Conservation (phyloP, 2,797 vertebrate genomes). For the Cichlasoma orientale region DNA sequence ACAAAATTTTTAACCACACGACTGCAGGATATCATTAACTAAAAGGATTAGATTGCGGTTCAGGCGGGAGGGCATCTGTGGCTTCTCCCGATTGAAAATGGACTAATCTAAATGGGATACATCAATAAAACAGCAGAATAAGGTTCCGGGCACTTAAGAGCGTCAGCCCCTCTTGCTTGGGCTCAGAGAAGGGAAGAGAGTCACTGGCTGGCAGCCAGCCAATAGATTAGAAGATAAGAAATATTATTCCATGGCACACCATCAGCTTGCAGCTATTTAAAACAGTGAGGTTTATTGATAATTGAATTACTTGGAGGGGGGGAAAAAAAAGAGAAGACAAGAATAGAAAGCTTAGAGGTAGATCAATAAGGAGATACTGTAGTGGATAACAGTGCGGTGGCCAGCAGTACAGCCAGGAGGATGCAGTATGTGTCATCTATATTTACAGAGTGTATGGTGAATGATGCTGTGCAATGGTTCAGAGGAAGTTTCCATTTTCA, state of each 20-base stretch:
- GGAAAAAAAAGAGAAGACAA: conserved; percentile 68
- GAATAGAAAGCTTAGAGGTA: conserved; percentile 73
- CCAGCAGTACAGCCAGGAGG: conserved; percentile 14
- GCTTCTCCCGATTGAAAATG: conserved; percentile 80
- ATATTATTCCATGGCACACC: conserved; percentile 78
- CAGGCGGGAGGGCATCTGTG: conserved; percentile 68
- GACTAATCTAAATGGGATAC: conserved; percentile 87
- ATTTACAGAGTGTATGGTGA: not conserved
- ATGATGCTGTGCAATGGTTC: not conserved
- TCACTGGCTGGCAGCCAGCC: conserved; percentile 77
- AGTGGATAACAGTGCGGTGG: conserved; percentile 56
- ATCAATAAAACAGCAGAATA: conserved; percentile 84
- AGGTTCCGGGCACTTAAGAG: conserved; percentile 86
- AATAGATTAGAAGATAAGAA: conserved; percentile 81
- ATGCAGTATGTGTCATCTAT: conserved; percentile 18
- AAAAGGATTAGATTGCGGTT: conserved; percentile 85
- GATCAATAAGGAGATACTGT: conserved; percentile 72
- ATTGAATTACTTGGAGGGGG: conserved; percentile 73
- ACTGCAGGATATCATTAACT: conserved; percentile 84
- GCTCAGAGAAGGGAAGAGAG: conserved; percentile 73
- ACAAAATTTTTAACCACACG: conserved; percentile 79
- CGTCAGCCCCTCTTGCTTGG: conserved; percentile 77
- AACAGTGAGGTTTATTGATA: conserved; percentile 78
- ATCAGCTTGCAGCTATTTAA: conserved; percentile 74
- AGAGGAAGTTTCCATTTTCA: not conserved